These are phyloP conservation scores for Gobionotothen gibberifrons DNA, from an alignment of 2,797 vertebrate genomes.

Conservation along the genomic window DNA sequence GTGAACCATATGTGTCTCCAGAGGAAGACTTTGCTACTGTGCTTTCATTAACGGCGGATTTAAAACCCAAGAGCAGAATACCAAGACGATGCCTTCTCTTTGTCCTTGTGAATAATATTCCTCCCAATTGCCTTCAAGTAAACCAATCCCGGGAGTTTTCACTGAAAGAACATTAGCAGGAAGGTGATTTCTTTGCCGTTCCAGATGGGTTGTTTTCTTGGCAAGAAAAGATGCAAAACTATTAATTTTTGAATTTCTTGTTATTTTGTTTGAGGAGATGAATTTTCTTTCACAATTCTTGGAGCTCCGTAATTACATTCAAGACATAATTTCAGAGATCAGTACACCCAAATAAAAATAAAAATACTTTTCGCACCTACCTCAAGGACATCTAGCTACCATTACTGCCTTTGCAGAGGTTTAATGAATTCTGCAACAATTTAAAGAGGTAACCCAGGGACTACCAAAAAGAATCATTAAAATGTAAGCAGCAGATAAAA, in stretches of 20 bases:
- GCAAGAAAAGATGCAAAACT: not conserved
- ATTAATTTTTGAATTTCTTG: not conserved
- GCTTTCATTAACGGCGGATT: conserved; percentile 28
- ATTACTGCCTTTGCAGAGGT: not conserved
- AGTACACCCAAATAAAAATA: not conserved
- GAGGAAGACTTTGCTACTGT: conserved; percentile 7
- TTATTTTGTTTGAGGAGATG: not conserved
- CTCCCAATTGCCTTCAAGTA: not conserved
- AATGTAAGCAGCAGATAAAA: not conserved
- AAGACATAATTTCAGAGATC: not conserved
- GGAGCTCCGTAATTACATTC: not conserved
- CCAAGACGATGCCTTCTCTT: conserved; percentile 9
- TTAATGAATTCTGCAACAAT: not conserved
- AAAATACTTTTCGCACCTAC: not conserved
- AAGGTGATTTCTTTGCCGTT: not conserved
- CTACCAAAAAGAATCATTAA: no score
- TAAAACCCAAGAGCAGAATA: conserved; percentile 7
- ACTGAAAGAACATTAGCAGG: not conserved
- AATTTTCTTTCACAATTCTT: not conserved
- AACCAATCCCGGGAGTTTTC: not conserved
- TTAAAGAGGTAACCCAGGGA: not conserved
- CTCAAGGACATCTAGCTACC: not conserved
- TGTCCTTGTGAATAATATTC: conserved; percentile 23
- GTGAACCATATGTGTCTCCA: conserved; percentile 26
- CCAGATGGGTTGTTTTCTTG: not conserved